Evolutionary conservation across 2,797 vertebrate genomes (phyloP).

Genomic region (Bradypodion pumilum): DNA sequence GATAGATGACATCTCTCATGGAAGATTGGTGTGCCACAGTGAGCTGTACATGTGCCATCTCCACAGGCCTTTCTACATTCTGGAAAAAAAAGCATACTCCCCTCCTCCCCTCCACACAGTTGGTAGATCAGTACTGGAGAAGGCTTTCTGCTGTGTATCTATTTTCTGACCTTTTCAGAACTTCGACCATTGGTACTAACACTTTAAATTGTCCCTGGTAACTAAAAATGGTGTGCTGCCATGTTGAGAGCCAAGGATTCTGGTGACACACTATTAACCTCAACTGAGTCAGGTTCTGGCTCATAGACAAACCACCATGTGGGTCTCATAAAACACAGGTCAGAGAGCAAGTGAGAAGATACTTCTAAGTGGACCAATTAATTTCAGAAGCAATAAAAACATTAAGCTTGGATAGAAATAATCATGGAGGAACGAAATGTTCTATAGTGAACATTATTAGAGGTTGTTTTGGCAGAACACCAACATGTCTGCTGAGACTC

Average conservation of each 20-base stretch:
- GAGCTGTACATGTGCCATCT: neutral
- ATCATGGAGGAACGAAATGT: neutral
- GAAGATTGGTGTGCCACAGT: neutral
- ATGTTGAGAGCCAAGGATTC: neutral
- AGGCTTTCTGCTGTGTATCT: neutral
- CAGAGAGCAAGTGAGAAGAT: neutral
- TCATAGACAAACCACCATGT: neutral
- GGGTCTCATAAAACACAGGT: neutral
- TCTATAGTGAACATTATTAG: neutral
- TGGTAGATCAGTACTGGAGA: neutral
- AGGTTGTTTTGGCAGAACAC: neutral
- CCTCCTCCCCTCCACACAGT: neutral
- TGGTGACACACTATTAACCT: neutral
- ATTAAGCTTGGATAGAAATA: neutral
- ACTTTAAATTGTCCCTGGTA: neutral
- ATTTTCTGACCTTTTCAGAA: neutral
- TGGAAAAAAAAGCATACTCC: neutral
- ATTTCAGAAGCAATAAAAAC: neutral
- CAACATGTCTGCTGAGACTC: neutral
- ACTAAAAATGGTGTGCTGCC: neutral
- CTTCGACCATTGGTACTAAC: neutral
- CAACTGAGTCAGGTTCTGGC: neutral
- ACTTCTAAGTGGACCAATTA: neutral
- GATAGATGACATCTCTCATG: neutral
- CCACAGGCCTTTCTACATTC: neutral